Evolutionary conservation across 2,888 invertebrate species (phyloP).

Genomic region (Nezara viridula): DNA sequence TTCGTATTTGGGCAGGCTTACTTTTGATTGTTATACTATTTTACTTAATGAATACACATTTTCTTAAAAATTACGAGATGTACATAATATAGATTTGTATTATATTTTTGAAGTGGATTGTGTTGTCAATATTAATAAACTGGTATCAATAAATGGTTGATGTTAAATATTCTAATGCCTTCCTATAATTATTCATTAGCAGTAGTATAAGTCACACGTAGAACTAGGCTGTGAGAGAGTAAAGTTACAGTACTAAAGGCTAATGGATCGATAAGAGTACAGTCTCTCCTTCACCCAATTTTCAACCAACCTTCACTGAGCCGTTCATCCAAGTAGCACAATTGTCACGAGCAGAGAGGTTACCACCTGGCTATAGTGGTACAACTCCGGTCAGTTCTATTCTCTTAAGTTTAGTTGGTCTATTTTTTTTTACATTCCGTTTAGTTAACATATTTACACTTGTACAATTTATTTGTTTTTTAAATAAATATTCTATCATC

Average conservation of each 20-base stretch:
- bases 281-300: slow-evolving; percentile 28
- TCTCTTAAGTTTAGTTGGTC: slow-evolving; percentile 23
- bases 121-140: background rate
- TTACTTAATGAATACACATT: background rate
- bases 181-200: background rate
- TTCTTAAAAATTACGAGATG: background rate
- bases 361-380: slow-evolving; percentile 35
- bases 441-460: background rate
- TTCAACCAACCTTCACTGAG: slow-evolving; percentile 19
- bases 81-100: background rate
- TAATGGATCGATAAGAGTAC: slow-evolving; percentile 32
- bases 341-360: slow-evolving; percentile 35
- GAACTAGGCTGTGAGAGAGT: background rate
- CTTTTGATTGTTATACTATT: too few relatives aligned
- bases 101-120: background rate
- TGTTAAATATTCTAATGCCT: background rate
- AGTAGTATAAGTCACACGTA: background rate
- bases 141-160: background rate
- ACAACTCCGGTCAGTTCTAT: slow-evolving; percentile 28
- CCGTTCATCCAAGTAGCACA: slow-evolving; percentile 28
- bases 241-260: slow-evolving; percentile 11
- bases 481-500: background rate
- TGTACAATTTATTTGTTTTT: background rate
- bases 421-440: slow-evolving; percentile 1
- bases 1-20: too few relatives aligned